Evolutionary conservation across 1,140 invertebrate genomes (phyloP).

Genomic region (Hyles vespertilio): DNA sequence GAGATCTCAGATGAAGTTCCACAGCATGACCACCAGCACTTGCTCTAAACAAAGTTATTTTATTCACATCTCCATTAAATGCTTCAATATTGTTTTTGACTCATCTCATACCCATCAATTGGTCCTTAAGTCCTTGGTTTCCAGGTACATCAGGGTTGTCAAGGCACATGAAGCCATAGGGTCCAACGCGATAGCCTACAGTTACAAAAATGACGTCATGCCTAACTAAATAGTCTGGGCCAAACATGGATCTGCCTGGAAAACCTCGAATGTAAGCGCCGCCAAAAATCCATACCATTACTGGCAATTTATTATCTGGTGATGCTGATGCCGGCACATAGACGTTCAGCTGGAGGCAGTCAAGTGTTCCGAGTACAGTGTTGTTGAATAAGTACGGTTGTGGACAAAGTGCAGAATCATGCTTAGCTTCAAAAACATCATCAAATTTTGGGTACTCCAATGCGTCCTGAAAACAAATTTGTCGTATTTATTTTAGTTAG

Average conservation of each 20-base stretch:
- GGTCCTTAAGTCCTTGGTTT: constrained; percentile 39
- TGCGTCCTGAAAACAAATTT: constrained; percentile 19
- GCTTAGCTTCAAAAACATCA: constrained; percentile 32
- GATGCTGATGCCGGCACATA: constrained; percentile 23
- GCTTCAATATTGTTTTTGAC: constrained; percentile 30
- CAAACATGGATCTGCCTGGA: constrained; percentile 2
- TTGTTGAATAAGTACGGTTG: constrained; percentile 13
- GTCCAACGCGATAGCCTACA: constrained; percentile 18
- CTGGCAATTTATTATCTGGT: constrained; percentile 12
- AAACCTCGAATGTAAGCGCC: constrained; percentile 14
- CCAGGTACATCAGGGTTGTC: constrained; percentile 19
- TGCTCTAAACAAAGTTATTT: constrained; percentile 25
- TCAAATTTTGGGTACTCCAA: constrained; percentile 25
- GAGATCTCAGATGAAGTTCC: constrained; percentile 24
- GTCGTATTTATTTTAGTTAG: too few species aligned
- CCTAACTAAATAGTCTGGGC: constrained; percentile 12
- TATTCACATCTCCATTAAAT: constrained; percentile 25
- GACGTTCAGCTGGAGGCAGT: constrained; percentile 26
- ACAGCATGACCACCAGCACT: constrained; percentile 24
- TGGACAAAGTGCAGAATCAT: constrained; percentile 28
- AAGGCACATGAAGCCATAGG: constrained; percentile 28
- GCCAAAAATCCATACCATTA: constrained; percentile 27
- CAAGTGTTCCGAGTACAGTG: constrained; percentile 15
- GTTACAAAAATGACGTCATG: constrained; percentile 23
- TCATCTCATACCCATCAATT: constrained; percentile 29